Conservation (phyloP, 2,113 vertebrate species). For the Dermatemys mawii region DNA sequence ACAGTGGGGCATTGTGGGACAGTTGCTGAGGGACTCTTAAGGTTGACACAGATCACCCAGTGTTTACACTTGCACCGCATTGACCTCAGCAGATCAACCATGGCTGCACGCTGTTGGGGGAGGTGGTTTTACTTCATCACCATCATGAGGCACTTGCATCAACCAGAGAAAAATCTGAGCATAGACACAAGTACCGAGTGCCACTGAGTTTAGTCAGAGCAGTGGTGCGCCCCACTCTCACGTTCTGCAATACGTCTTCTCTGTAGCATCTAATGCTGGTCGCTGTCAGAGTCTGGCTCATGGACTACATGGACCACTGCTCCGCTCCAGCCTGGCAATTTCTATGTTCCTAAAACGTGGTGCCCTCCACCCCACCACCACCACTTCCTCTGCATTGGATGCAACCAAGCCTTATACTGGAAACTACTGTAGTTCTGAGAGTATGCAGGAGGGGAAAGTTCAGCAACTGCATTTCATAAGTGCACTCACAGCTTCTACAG, state of each 20-base stretch:
- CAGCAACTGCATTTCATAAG: neutral
- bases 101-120: neutral
- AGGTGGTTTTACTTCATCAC: neutral
- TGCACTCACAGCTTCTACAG: neutral
- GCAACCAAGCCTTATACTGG: neutral
- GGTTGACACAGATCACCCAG: neutral
- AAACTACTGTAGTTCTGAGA: neutral
- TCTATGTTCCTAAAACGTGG: rapidly evolving
- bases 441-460: neutral
- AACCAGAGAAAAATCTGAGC: neutral
- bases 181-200: neutral
- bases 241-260: neutral
- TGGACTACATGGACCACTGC: rapidly evolving
- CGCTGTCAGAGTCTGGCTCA: neutral
- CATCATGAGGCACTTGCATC: neutral
- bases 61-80: neutral
- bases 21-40: neutral
- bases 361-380: too few species aligned
- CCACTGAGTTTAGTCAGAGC: neutral
- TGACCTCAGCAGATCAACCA: neutral
- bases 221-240: neutral
- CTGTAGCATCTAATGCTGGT: neutral
- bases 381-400: neutral
- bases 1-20: neutral
- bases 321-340: neutral